Evolutionary conservation across 2,888 invertebrate species (phyloP).

Genomic region (Perithous albicinctus): DNA sequence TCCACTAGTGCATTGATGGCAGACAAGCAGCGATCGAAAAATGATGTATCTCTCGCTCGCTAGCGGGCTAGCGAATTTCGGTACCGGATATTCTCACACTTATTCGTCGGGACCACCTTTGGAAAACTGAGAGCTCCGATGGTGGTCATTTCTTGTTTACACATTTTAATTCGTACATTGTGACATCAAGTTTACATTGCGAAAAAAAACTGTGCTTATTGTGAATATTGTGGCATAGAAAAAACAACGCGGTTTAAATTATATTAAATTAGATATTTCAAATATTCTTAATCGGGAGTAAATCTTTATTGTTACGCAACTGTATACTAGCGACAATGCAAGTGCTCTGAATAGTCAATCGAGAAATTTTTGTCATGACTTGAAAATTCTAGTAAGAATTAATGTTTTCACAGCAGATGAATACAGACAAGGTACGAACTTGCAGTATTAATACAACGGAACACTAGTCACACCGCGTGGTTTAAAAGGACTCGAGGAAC

Average conservation of each 20-base stretch:
- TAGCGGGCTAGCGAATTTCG: background rate
- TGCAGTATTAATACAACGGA: constrained; percentile 54
- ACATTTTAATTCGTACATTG: background rate
- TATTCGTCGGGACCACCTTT: background rate
- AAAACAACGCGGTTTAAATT: no score
- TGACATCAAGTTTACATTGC: no score
- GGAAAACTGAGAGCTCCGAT: background rate
- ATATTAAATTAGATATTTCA: no score
- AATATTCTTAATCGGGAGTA: constrained; percentile 5
- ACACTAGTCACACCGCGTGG: constrained; percentile 58
- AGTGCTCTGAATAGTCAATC: background rate
- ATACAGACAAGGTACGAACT: constrained; percentile 15
- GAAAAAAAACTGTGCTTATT: no score
- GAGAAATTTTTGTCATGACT: background rate
- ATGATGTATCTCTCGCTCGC: constrained; percentile 9
- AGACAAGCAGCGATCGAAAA: constrained; percentile 18
- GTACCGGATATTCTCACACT: background rate
- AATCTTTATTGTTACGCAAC: constrained; percentile 1
- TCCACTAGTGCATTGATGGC: background rate
- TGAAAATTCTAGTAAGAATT: background rate
- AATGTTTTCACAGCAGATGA: constrained; percentile 5
- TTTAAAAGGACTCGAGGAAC: constrained; percentile 53
- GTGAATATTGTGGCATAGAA: no score
- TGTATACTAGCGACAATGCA: background rate
- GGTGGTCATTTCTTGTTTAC: background rate